These are phyloP conservation scores for Liposcelis brunnea DNA, from an alignment of 2,888 invertebrate genomes.

Conservation along the genomic window DNA sequence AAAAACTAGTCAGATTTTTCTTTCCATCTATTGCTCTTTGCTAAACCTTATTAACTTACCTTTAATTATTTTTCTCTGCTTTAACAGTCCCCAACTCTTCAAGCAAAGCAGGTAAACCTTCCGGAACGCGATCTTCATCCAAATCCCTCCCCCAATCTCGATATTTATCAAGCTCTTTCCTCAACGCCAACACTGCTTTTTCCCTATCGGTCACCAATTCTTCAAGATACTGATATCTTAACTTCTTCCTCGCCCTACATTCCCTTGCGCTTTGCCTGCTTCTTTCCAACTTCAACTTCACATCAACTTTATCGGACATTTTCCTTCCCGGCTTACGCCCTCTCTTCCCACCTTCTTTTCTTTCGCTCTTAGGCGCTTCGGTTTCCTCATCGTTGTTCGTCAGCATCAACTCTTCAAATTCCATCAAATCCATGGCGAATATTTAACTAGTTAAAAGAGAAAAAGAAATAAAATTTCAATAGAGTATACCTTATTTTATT, in stretches of 20 bases:
- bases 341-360: conserved; percentile 70
- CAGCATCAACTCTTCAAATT: conserved; percentile 2
- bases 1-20: too few relatives aligned
- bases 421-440: conserved; percentile 1
- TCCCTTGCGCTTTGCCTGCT: conserved; percentile 95
- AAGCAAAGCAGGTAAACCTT: conserved; percentile 55
- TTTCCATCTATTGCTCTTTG: too few relatives aligned
- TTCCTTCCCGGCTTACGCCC: conserved; percentile 80
- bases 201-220: conserved; percentile 87
- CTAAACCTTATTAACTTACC: too few relatives aligned
- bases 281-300: conserved; percentile 86
- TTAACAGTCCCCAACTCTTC: conserved; percentile 58
- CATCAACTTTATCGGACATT: conserved; percentile 74
- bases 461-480: too few relatives aligned
- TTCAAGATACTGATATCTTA: conserved; percentile 83
- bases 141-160: conserved; percentile 63
- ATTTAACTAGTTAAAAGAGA: too few relatives aligned
- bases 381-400: conserved; percentile 1
- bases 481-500: too few relatives aligned
- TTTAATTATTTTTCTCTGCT: conserved; percentile 31
- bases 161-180: conserved; percentile 82
- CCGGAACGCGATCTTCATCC: conserved; percentile 64
- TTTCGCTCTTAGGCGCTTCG: conserved; percentile 12
- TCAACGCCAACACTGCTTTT: conserved; percentile 70
- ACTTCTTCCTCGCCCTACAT: conserved; percentile 90